Base-by-base conservation (phyloP, 2,113 vertebrate species). In the Bothrops jararaca region DNA sequence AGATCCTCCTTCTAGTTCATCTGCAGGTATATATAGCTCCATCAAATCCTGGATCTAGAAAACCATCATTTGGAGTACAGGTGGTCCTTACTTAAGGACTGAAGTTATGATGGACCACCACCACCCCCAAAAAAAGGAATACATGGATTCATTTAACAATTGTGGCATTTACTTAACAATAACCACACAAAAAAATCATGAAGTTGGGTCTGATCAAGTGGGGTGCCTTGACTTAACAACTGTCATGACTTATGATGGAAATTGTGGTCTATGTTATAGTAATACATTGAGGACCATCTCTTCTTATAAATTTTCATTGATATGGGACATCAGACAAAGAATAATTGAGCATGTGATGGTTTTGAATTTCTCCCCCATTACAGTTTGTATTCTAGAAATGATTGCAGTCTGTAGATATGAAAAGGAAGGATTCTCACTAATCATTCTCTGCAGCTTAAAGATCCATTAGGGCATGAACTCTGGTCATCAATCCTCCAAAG, bases 1-100 rank as follows among this genome's bases (percentile, higher is more conserved):
- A 96, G 99, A 99, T 93, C 99, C 99, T n/a, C 98, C 99, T 29
- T 99, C 98, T 1, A 99, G 99, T 95, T 99, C 98, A 64, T 98
- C 99, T 95, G 99, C 97, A 96, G 98, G 98, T 98, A 95, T 1
- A 13, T 39, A 60, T 48, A 23, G 3, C 20, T n/a, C 26, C 29
- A 39, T 86, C 24, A 74, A 57, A 26, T 86, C 24, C 9, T 50
- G 26, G 1, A 18, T 48, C 64, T 56, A 20, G 20, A 34, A 9
- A 50, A 23, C 26, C n/a, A 42, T 80, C 69, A 15, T 64, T 88
- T 92, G n/a, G 20, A 24, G 15, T 26, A n/a, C 64, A 69, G 12
- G 5, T 69, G n/a, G 64, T 69, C 24, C 24, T 26, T 29, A 69
- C 29, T 69, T n/a, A 69, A 69, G 29, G 11, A n/a, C 29, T 69